phyloP scores from a whole-genome alignment of 2,888 invertebrate genomes.

The Artemia sinica region DNA sequence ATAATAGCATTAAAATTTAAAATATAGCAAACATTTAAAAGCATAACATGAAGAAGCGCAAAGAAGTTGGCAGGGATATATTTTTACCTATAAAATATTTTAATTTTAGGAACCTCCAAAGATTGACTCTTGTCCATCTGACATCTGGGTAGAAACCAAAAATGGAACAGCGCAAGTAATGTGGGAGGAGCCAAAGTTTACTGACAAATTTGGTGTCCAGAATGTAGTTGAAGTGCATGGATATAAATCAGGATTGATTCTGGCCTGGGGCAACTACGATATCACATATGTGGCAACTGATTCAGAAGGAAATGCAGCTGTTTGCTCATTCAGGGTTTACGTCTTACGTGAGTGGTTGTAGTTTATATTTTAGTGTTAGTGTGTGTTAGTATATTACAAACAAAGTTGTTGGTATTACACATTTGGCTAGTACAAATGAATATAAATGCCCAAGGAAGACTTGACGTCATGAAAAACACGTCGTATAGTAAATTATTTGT shows the following conservation, averaged over 20 bases:
- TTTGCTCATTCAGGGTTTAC: slow-evolving; percentile 77
- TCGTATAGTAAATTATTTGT: too few relatives aligned
- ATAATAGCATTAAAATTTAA: too few relatives aligned
- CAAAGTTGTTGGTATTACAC: too few relatives aligned
- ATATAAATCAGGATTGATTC: slow-evolving; percentile 66
- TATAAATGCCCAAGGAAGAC: too few relatives aligned
- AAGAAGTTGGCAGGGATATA: too few relatives aligned
- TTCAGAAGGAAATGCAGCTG: slow-evolving; percentile 74
- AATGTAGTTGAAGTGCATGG: slow-evolving; percentile 66
- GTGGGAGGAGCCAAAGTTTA: slow-evolving; percentile 82
- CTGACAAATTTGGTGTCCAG: slow-evolving; percentile 66
- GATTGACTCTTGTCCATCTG: slow-evolving; percentile 77
- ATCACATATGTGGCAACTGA: slow-evolving; percentile 86
- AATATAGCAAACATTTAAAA: too few relatives aligned
- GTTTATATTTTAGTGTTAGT: too few relatives aligned
- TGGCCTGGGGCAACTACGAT: slow-evolving; percentile 77
- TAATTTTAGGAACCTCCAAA: slow-evolving; percentile 47
- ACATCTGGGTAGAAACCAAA: slow-evolving; percentile 80
- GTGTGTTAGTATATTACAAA: too few relatives aligned
- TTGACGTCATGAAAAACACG: too few relatives aligned
- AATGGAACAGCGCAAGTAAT: slow-evolving; percentile 74
- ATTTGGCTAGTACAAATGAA: too few relatives aligned
- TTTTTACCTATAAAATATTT: too few relatives aligned
- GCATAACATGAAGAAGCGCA: too few relatives aligned
- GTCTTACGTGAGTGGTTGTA: slow-evolving; percentile 50